Evolutionary conservation across 2,888 invertebrate genomes (phyloP), one percentile per base, ranked within the genome.

Genomic region (Calephelis perditalis): DNA sequence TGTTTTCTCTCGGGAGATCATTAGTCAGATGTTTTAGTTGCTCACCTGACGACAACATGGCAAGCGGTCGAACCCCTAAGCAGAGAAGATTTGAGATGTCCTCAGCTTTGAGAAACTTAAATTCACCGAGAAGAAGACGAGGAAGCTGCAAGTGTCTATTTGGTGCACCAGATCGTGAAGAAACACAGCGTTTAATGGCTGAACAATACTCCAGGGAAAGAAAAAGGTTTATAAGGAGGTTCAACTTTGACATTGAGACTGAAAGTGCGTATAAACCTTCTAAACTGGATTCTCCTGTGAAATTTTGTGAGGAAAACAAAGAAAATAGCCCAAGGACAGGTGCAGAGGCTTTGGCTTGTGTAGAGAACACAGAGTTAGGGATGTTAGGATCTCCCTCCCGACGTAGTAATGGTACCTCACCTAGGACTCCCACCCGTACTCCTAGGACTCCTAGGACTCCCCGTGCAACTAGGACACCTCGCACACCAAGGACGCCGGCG

Each of bases 131-230:
- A 61, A 79, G 88, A 64, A 78, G 87, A 45, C 81, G 91, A 5
- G 86, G 88, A 58, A 86, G 87, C 71, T 91, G 91, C 78, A 91
- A 91, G 73, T 94, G 94, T 71, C 77, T 94, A 4, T 94, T 94
- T 70, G 94, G 94, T 8, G 86, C 88, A 2, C 91, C 93, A 10
- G 92, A 92, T 70, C 77, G 92, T 5, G 91, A 91, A 37, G 93
- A 93, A 60, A 93, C 93, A 5, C 88, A 83, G 59, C 86, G 91
- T 46, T 76, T 94, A 69, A 84, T 93, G 67, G 91, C 92, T 45
- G 93, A 94, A 63, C 92, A 93, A 65, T 87, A 92, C 62, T 85
- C 91, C 47, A 79, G 87, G 63, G 93, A 93, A 65, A 83, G 92
- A 70, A 89, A 91, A 69, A 86, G 92, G 60, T 93, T 94, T 71